Conservation (phyloP, 2,113 vertebrate species). For the Chaetops frenatus region DNA sequence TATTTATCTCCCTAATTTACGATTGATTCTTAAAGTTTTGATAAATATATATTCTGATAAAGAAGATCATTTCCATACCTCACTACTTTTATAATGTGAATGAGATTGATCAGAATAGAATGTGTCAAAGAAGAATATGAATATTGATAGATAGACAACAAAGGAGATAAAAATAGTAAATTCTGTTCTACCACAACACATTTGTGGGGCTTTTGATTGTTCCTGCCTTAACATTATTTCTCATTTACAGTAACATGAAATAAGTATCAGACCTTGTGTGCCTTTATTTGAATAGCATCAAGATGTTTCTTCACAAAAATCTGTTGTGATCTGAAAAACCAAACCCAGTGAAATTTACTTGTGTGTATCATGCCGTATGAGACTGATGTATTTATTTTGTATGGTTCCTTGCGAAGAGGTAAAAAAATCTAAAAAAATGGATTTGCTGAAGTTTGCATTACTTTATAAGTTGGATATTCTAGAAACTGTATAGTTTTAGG, state of each 20-base stretch:
- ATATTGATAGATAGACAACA: not conserved
- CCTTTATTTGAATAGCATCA: not conserved
- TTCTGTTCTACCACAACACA: not conserved
- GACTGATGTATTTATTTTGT: not conserved
- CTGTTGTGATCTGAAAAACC: not conserved
- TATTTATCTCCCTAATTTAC: not conserved
- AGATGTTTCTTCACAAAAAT: not conserved
- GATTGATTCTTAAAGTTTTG: not conserved
- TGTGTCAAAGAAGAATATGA: not conserved
- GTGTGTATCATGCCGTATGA: not conserved
- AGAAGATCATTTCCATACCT: not conserved
- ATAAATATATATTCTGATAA: not conserved
- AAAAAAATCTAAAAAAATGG: rapidly evolving
- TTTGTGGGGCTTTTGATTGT: not conserved
- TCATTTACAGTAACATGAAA: not conserved
- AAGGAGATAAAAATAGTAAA: not conserved
- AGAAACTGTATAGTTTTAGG: not conserved
- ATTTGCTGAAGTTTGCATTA: not conserved
- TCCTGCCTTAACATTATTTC: not conserved
- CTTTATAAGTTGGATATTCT: not conserved
- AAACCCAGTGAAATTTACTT: not conserved
- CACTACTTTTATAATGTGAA: not conserved
- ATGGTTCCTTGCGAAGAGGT: not conserved
- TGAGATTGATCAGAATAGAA: not conserved
- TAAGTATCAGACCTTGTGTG: not conserved